Evolutionary conservation across 2,113 vertebrate genomes (phyloP), one percentile per base, ranked within the genome.

Genomic region (Cynocephalus volans): DNA sequence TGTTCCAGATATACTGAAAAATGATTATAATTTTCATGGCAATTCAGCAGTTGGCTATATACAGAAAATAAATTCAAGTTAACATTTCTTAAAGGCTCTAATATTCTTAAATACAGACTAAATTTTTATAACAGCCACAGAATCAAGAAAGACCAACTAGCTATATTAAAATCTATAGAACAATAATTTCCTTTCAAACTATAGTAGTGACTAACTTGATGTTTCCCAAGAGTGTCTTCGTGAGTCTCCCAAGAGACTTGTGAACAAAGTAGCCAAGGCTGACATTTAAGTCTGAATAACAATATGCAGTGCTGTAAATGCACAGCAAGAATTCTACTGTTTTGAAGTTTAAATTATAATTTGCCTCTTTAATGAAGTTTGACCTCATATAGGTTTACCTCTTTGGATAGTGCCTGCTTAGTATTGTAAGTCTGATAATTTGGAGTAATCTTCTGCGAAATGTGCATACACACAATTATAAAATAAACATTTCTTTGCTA

Each of bases 51-150:
- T 76, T 97, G 73, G 60, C 45, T 95, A 72, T 88, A 89, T 76
- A 90, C 50, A 69, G 95, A 75, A 98, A 91, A 26, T 6, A 82
- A 92, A 93, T 88, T 95, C 28, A 88, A 89, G 1, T 93, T 96
- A 93, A 86, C 64, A 96, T 95, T 96, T 79, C 64, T 97, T 73
- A 97, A 97, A 96, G 31, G 28, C 4, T 33, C 0, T 96, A 84
- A 93, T 95, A 73, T 97, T 96, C 70, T 82, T 96, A 90, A 70
- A 87, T 93, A 67, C 23, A 98, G 58, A 95, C 31, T 80, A 82
- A 93, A 83, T 83, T 76, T 82, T 80, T 65, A 50, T 3, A 93
- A 89, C 41, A 81, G 48, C 3, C 13, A 85, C 17, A 95, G 41
- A 97, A 56, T 62, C 0, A 96, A 80, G n/a, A 56, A 52, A 97